These are phyloP conservation scores for Apus apus DNA, from an alignment of 2,113 vertebrate genomes.

Conservation along the genomic window DNA sequence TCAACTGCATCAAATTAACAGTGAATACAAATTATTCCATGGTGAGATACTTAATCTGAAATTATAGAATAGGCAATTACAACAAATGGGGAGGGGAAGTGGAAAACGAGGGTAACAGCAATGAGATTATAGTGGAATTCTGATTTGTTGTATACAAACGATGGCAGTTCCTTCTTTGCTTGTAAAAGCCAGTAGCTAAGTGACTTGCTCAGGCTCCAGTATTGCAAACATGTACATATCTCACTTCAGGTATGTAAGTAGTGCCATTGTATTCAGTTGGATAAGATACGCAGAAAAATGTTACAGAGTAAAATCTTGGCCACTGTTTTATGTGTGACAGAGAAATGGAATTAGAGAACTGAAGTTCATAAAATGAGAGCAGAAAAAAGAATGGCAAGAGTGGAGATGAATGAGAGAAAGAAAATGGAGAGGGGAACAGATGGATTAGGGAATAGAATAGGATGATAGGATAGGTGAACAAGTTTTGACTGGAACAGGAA, in stretches of 20 bases:
- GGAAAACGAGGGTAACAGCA: constrained; percentile 13
- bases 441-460: no score
- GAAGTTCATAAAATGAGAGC: not conserved
- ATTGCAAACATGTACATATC: not conserved
- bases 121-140: constrained; percentile 25
- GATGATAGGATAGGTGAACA: not conserved
- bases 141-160: not conserved
- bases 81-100: constrained; percentile 10
- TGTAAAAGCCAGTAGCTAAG: not conserved
- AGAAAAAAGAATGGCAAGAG: not conserved
- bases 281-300: not conserved
- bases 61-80: not conserved
- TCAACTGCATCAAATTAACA: not conserved
- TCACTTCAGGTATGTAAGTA: not conserved
- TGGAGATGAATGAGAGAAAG: not conserved
- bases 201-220: not conserved
- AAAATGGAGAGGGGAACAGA: not conserved
- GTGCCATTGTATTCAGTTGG: not conserved
- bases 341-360: not conserved
- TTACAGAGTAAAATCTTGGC: not conserved
- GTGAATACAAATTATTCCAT: not conserved
- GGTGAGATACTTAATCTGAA: constrained; percentile 1
- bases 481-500: not conserved
- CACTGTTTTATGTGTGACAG: not conserved
- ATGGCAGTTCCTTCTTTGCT: not conserved